A percentile compares a stretch with the other conserved stretches of the same genome.
These are phyloP conservation scores for Wasmannia auropunctata DNA, from an alignment of 1,140 invertebrate species.

Conservation along the genomic window DNA sequence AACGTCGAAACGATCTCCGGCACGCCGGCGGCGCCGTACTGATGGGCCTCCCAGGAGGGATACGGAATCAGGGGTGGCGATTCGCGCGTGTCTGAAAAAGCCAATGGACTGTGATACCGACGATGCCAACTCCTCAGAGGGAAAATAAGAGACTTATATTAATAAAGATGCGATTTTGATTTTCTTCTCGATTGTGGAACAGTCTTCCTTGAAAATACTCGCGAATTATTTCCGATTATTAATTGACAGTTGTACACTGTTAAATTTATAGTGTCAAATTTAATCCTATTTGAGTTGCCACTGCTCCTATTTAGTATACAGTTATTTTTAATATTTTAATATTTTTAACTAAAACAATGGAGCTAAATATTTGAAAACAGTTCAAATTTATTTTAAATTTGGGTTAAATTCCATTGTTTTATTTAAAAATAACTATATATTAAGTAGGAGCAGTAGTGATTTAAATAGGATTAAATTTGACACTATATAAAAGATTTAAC, in stretches of 20 bases:
- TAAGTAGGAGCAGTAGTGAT: no score
- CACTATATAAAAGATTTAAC: no score
- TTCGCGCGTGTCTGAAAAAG: constrained; percentile 88
- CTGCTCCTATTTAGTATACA: no score
- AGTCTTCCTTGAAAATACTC: neutral
- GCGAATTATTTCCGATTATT: neutral
- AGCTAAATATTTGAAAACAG: no score
- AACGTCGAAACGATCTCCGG: constrained; percentile 91
- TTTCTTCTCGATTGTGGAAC: neutral
- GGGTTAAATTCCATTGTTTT: no score
- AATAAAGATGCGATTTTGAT: neutral
- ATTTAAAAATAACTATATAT: no score
- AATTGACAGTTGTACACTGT: neutral
- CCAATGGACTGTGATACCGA: neutral
- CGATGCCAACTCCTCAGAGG: neutral
- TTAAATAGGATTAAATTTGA: no score
- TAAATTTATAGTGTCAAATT: no score
- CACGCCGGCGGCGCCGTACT: constrained; percentile 81
- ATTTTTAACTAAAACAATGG: no score
- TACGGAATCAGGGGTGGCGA: constrained; percentile 90
- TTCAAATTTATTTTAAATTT: no score
- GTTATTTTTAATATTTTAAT: no score
- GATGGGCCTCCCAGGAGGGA: constrained; percentile 91
- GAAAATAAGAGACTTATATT: neutral
- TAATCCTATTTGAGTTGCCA: no score